These are phyloP conservation scores for Apocrypta bakeri DNA, from an alignment of 1,140 invertebrate genomes.

Conservation along the genomic window DNA sequence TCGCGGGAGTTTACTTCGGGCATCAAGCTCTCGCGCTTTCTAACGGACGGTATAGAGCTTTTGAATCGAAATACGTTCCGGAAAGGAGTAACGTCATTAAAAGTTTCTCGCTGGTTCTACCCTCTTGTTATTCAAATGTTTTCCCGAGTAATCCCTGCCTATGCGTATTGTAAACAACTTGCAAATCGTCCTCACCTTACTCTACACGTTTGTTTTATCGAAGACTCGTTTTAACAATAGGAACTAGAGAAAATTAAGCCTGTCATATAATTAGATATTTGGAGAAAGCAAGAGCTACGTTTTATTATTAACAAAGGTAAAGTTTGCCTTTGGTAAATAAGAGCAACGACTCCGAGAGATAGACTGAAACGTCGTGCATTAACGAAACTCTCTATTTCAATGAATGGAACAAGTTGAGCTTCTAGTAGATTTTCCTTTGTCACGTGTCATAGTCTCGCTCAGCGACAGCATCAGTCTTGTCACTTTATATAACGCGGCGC, in stretches of 20 bases:
- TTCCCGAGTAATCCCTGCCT: conserved; percentile 7
- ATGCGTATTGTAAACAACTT: neutral
- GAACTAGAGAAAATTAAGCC: neutral
- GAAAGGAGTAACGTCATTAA: conserved; percentile 50
- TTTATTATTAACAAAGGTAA: neutral
- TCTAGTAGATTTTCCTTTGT: conserved; percentile 3
- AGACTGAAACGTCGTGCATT: neutral
- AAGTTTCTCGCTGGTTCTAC: conserved; percentile 28
- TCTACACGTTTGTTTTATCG: neutral
- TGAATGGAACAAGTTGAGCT: neutral
- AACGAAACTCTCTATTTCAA: neutral
- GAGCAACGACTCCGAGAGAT: neutral
- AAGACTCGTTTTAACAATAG: neutral
- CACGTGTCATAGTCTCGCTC: neutral
- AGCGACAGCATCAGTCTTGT: neutral
- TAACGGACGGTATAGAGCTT: neutral
- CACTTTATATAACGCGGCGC: neutral
- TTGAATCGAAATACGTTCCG: conserved; percentile 32
- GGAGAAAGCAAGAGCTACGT: neutral
- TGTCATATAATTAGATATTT: neutral
- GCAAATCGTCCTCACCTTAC: neutral
- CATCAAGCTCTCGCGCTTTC: conserved; percentile 16
- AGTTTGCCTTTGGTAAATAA: conserved; percentile 4
- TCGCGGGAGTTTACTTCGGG: conserved; percentile 31
- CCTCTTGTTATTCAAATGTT: conserved; percentile 46